These are phyloP conservation scores for Eremophila alpestris DNA, from an alignment of 2,797 vertebrate species.

Conservation along the genomic window DNA sequence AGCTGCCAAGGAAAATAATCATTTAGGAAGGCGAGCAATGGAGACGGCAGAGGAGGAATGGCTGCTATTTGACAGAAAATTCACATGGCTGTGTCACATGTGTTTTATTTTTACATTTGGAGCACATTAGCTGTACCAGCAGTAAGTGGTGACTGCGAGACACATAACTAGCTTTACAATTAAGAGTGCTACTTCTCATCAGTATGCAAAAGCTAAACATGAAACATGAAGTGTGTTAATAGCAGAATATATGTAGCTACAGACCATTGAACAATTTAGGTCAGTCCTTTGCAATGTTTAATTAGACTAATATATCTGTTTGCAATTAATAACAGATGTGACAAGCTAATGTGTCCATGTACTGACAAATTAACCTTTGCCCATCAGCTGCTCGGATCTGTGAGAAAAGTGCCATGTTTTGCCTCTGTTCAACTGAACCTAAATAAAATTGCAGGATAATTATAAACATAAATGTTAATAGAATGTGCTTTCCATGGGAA, in stretches of 20 bases:
- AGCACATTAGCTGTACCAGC: constrained; percentile 72
- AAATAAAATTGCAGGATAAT: constrained; percentile 87
- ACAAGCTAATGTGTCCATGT: constrained; percentile 89
- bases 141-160: constrained; percentile 68
- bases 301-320: constrained; percentile 85
- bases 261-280: constrained; percentile 82
- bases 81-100: constrained; percentile 77
- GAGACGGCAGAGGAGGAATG: constrained; percentile 73
- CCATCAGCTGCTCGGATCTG: constrained; percentile 92
- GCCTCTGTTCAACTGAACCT: constrained; percentile 80
- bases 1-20: constrained; percentile 83
- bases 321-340: constrained; percentile 95
- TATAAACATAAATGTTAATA: constrained; percentile 95
- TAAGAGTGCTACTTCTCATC: constrained; percentile 77
- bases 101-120: constrained; percentile 75
- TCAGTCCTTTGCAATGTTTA: constrained; percentile 83
- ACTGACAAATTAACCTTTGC: constrained; percentile 97
- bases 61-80: constrained; percentile 74
- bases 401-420: constrained; percentile 92
- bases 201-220: constrained; percentile 73
- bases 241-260: constrained; percentile 74
- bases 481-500: constrained; percentile 73
- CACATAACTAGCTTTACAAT: constrained; percentile 69
- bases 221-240: constrained; percentile 79
- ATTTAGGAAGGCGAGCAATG: constrained; percentile 71